Conservation (phyloP, 2,797 vertebrate genomes). For the Coregonus sp. region DNA sequence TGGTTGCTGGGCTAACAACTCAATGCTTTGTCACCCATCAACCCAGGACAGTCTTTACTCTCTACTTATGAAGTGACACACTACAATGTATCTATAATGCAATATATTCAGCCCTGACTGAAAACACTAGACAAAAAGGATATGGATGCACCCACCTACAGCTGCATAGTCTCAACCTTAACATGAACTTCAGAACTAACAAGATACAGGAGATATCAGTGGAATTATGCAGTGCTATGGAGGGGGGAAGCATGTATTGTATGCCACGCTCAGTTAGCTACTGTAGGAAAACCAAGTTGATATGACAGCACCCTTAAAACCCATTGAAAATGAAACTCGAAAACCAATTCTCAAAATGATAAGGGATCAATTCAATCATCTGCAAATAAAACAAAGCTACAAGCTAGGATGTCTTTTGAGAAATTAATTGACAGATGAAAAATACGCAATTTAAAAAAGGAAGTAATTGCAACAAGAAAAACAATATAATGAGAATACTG, state of each 20-base stretch:
- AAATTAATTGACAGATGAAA: neutral
- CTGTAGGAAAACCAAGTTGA: neutral
- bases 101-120: no score
- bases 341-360: constrained; percentile 2
- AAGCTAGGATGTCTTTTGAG: constrained; percentile 3
- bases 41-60: neutral
- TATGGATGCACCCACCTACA: no score
- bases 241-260: neutral
- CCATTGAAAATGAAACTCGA: neutral
- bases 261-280: neutral
- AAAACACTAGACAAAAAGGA: no score
- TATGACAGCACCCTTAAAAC: neutral
- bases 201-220: neutral
- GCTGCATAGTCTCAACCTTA: no score
- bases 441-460: neutral
- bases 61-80: no score
- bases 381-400: neutral
- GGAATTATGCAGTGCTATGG: neutral
- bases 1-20: neutral
- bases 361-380: neutral
- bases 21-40: neutral
- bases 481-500: constrained; percentile 26
- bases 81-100: no score
- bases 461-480: constrained; percentile 27
- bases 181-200: neutral